Evolutionary conservation across 1,140 invertebrate species (phyloP).

Genomic region (Magallana ariakensis): DNA sequence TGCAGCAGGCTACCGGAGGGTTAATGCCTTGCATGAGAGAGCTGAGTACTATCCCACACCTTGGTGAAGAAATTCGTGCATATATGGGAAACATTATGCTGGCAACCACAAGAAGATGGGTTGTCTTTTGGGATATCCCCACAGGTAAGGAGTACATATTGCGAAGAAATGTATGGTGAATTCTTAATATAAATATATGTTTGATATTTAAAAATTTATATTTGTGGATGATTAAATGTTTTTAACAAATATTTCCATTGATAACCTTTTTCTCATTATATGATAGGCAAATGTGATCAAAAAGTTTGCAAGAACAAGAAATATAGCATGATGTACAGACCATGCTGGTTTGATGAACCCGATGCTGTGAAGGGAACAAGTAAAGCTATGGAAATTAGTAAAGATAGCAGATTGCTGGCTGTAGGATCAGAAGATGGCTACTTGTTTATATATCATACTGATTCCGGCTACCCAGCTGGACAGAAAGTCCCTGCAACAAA

Average conservation of each 20-base stretch:
- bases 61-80: constrained; percentile 62
- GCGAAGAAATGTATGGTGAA: neutral
- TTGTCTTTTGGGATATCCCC: constrained; percentile 72
- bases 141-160: constrained; percentile 61
- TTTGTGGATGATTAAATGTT: neutral
- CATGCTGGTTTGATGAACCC: constrained; percentile 57
- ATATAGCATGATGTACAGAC: constrained; percentile 67
- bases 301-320: constrained; percentile 59
- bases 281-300: constrained; percentile 68
- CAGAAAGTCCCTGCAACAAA: constrained; percentile 65
- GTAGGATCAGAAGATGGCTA: constrained; percentile 71
- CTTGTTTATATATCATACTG: constrained; percentile 62
- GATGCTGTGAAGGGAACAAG: constrained; percentile 58
- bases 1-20: constrained; percentile 59
- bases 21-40: constrained; percentile 63
- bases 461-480: constrained; percentile 64
- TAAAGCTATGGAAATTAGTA: constrained; percentile 51
- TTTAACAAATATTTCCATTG: neutral
- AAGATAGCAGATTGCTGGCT: constrained; percentile 54
- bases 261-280: constrained; percentile 39
- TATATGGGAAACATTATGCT: constrained; percentile 67
- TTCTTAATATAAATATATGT: neutral
- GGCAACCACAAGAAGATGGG: constrained; percentile 61
- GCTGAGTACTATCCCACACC: constrained; percentile 68
- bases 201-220: neutral